Conservation (phyloP, 2,113 vertebrate species). For the Xiphias gladius region DNA sequence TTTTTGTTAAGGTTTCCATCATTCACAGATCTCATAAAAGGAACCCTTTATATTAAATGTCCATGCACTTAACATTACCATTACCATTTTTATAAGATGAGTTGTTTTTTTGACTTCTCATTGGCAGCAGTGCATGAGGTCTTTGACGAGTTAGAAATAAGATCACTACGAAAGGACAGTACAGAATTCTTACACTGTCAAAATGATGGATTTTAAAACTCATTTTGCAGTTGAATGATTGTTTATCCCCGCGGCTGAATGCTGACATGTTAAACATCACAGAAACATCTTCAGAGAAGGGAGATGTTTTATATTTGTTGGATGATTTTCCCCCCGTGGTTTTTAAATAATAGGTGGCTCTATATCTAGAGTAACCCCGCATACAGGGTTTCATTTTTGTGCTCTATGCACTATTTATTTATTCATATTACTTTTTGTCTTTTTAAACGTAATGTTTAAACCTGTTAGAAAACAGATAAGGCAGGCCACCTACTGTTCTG, state of each 20-base stretch:
- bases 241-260: slow-evolving; percentile 60
- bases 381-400: neutral
- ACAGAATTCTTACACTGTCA: slow-evolving; percentile 34
- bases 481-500: neutral
- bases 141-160: slow-evolving; percentile 39
- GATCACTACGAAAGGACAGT: slow-evolving; percentile 3
- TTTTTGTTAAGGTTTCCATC: neutral
- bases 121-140: slow-evolving; percentile 16
- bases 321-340: neutral
- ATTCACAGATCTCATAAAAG: neutral
- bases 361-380: neutral
- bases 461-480: neutral
- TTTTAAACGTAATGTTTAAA: slow-evolving; percentile 4
- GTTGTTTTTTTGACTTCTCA: slow-evolving; percentile 5
- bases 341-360: slow-evolving; percentile 20
- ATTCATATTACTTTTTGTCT: neutral
- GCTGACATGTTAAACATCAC: slow-evolving; percentile 56
- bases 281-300: slow-evolving; percentile 22
- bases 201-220: slow-evolving; percentile 54
- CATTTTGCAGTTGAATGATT: slow-evolving; percentile 61
- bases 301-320: slow-evolving; percentile 22
- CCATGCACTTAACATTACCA: neutral
- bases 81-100: neutral
- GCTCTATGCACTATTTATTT: neutral
- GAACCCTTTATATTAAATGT: neutral